Base-by-base conservation (phyloP, 2,113 vertebrate genomes). In the Nycticorax nycticorax region DNA sequence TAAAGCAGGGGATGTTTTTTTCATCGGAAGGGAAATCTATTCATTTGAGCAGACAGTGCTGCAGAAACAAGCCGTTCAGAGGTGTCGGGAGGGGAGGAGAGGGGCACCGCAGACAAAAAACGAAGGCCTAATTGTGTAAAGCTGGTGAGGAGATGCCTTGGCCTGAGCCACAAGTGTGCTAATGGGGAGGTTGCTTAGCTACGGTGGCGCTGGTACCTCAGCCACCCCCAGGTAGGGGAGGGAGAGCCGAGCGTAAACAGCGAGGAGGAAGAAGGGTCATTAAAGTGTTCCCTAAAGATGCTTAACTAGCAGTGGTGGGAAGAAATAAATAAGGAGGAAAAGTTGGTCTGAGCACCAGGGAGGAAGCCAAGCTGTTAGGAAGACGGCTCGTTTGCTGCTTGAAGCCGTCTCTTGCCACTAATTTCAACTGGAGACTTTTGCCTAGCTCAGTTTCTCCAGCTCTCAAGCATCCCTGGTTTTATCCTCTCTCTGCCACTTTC, bases 151-250 rank as follows among this genome's bases (percentile, higher is more conserved):
- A 77, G 82, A 55, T 77, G 85, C 79, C 85, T 83, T 83, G 85
- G 75, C 69, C 56, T 67, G 81, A 89, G 89, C 85, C 71, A 85
- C 79, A 32, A 55, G 82, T 57, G 85, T 83, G 66, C 88, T 96
- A 83, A 94, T 83, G 79, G 96, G 75, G 72, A 90, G 92, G 96
- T 90, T 96, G 96, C 96, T 96, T 94, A 85, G 95, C 79, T 96
- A 96, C 93, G 5, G 75, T 45, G 59, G 53, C 3, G 6, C 4
- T 69, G 82, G 82, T 37, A 72, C 81, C 89, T 95, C 82, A 43
- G 74, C 64, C 39, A 10, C 57, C 86, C 64, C 66, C 79, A 85
- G 92, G 89, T 69, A 94, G 45, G 63, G 68, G 59, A 69, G 63
- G 79, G 72, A 90, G 80, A 94, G 71, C 71, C 7, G 20, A 79